phyloP scores from a whole-genome alignment of 2,113 vertebrate species.

The Gracilinanus agilis region DNA sequence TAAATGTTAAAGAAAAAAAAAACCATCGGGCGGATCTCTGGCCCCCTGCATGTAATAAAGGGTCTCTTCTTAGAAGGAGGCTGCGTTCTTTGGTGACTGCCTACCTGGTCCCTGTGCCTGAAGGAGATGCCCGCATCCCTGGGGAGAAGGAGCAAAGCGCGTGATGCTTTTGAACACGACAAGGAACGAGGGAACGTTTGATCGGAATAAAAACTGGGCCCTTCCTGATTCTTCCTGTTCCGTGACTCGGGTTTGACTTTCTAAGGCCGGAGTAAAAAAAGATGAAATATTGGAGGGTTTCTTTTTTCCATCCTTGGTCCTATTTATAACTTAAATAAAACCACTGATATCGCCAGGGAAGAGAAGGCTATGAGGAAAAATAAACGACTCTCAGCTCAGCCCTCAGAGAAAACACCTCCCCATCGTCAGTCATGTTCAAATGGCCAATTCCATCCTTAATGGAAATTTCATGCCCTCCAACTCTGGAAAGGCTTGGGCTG shows the following conservation, averaged over 20 bases:
- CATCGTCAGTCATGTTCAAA: not conserved
- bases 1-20: constrained; percentile 47
- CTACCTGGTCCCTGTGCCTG: not conserved
- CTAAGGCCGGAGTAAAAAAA: constrained; percentile 20
- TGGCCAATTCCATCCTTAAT: not conserved
- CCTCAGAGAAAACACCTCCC: constrained; percentile 34
- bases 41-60: constrained; percentile 86
- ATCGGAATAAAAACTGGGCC: rapidly evolving
- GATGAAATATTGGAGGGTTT: not conserved
- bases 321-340: constrained; percentile 52
- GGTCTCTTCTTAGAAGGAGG: constrained; percentile 35
- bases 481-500: not conserved
- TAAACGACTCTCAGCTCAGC: not conserved
- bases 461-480: not conserved
- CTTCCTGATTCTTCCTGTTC: constrained; percentile 28
- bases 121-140: not conserved
- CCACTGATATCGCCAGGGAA: constrained; percentile 18
- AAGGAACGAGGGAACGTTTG: constrained; percentile 43
- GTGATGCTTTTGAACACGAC: not conserved
- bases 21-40: constrained; percentile 56
- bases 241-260: constrained; percentile 46
- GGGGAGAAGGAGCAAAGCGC: not conserved
- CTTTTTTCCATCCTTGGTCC: constrained; percentile 3
- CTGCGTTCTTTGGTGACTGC: rapidly evolving
- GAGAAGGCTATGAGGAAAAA: constrained; percentile 52